These are phyloP conservation scores for Tenualosa ilisha DNA, from an alignment of 2,797 vertebrate genomes.

Conservation along the genomic window DNA sequence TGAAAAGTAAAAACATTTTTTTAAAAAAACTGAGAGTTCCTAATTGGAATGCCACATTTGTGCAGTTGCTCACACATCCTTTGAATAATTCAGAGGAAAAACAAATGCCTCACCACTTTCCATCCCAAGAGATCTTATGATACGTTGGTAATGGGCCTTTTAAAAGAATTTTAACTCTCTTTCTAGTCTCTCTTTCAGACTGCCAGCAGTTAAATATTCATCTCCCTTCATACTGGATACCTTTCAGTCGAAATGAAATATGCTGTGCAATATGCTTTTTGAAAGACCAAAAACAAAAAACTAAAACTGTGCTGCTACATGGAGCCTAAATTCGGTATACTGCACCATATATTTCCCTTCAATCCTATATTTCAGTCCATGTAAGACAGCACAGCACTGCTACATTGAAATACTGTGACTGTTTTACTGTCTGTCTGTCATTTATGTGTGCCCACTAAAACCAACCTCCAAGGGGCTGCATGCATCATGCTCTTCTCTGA, in stretches of 20 bases:
- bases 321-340: not conserved
- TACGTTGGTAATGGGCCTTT: conserved; percentile 12
- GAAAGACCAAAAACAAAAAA: not conserved
- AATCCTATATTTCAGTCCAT: not conserved
- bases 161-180: not conserved
- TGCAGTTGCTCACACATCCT: conserved; percentile 13
- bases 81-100: conserved; percentile 23
- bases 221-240: conserved; percentile 20
- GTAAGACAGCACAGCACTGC: not conserved
- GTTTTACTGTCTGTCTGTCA: not conserved
- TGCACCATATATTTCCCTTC: not conserved
- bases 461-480: not conserved
- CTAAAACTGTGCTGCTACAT: not conserved
- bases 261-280: not conserved
- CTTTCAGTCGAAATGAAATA: not conserved
- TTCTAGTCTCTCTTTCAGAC: not conserved
- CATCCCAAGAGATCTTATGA: not conserved
- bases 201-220: conserved; percentile 31
- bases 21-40: not conserved
- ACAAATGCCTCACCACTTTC: conserved; percentile 18
- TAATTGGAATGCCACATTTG: conserved; percentile 17
- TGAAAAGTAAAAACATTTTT: not conserved
- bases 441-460: not conserved
- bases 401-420: not conserved
- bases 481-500: not conserved